Base-by-base conservation (phyloP, 2,888 invertebrate species). In the Tetragnatha montana region DNA sequence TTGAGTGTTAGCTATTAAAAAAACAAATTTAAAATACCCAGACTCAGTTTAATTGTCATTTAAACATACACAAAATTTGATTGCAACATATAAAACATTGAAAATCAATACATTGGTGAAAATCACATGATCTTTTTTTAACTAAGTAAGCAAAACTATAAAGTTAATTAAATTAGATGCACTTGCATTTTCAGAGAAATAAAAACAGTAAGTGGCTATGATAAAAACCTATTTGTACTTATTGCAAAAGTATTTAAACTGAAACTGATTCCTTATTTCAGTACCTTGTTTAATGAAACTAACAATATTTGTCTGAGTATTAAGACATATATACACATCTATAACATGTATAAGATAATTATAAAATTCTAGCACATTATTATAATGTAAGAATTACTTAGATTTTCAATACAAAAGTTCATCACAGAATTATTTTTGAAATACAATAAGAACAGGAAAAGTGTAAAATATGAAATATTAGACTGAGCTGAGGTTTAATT, bases 1-100 rank as follows among this genome's bases (percentile, higher is more conserved):
- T 35, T 35, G 4, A 35, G 35, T 35, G 35, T 35, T 1, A 35
- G 4, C 35, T 35, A 8, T 17, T 60, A 60, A 12, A 60, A 60
- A 60, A 7, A 60, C 12, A 60, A 17, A 10, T 12, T 60, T 82
- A 7, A 74, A 82, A 82, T 73, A 82, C 74, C 74, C 82, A 82
- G 82, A 74, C 81, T 73, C 82, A 60, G 73, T 81, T 82, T 82
- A 82, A 73, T 82, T 60, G 51, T 50, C 50, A 51, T 51, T 82
- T 73, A 74, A 82, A 82, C 73, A 82, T 51, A 74, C 35, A 35
- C 35, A 35, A 35, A 35, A 35, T 35, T 35, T 35, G 35, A 35
- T 35, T 35, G 35, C 35, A 35, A 35, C 35, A 35, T 73, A 21
- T 22, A 73, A 8, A 73, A 10, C 19, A 21, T 22, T 73, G 73